Evolutionary conservation across 2,797 vertebrate genomes (phyloP), one percentile per base, ranked within the genome.

Genomic region (Rhyacichthys aspro): DNA sequence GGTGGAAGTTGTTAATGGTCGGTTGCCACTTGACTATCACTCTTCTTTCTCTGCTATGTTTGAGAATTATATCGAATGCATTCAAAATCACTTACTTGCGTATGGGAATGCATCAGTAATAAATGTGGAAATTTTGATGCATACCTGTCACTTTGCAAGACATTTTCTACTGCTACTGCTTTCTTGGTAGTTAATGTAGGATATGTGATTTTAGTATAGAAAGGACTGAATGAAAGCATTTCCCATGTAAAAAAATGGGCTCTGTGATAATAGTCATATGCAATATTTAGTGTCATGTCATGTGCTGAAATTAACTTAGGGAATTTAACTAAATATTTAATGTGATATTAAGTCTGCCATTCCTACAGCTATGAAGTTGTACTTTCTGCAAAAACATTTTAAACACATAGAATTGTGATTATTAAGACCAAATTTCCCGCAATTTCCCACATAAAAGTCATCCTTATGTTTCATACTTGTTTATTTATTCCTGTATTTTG

Each of bases 1-100:
- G 33, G 54, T 7, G 17, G 47, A 36, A 78, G 64, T 66, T 55
- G 37, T 67, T 34, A 58, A 53, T 1, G 42, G 63, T 77, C 65
- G 43, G 59, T 72, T 12, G 32, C 67, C 64, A 70, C 70, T 50
- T 73, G 67, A 70, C 63, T 56, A 73, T 79, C 62, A 28, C 74
- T 59, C 60, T 68, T 43, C 43, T 75, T 83, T 87, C 86, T 89
- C 85, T 86, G 72, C 83, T 79, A 75, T 87, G 82, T 88, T 81
- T 84, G 82, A 88, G 82, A 83, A 84, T 43, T 65, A 16, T 49
- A 37, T 55, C 58, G 74, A 72, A 83, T 63, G 63, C 74, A 65
- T 52, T 60, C 43, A 52, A 43, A 55, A 54, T 65, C 45, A 64
- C 60, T 68, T 7, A 75, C 75, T 71, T 68, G 19, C 70, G 46